Percentiles rank a stretch among this genome's conserved stretches.
These are phyloP conservation scores for Archaeoteleia sp. DNA, from an alignment of 2,888 invertebrate species.

Conservation along the genomic window DNA sequence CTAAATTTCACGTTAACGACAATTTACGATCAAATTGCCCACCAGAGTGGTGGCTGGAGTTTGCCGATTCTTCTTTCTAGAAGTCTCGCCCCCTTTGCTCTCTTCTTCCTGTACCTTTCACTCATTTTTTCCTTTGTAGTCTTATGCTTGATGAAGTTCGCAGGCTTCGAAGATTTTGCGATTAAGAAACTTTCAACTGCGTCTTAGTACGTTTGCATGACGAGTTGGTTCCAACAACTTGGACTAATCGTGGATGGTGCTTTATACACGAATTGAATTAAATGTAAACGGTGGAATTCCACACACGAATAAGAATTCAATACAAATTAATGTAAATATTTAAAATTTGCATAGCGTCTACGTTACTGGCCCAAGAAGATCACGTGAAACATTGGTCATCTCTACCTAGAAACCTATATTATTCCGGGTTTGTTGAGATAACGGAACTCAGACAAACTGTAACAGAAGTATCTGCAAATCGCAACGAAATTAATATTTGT, in stretches of 20 bases:
- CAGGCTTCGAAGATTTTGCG: conserved; percentile 3
- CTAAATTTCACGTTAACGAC: conserved; percentile 70
- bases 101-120: conserved; percentile 5
- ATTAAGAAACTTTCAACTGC: no score
- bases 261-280: conserved; percentile 18
- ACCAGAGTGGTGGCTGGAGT: conserved; percentile 39
- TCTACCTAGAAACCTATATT: not conserved
- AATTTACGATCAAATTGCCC: conserved; percentile 71
- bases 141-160: conserved; percentile 14
- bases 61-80: conserved; percentile 38
- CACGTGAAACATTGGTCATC: conserved; percentile 12
- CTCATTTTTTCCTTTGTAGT: conserved; percentile 4
- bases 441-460: not conserved
- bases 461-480: conserved; percentile 18
- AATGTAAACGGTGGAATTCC: conserved; percentile 21
- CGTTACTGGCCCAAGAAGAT: not conserved
- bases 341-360: conserved; percentile 9
- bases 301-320: conserved; percentile 16
- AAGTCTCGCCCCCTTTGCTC: conserved; percentile 26
- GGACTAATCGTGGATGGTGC: no score
- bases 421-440: not conserved
- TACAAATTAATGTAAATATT: conserved; percentile 27
- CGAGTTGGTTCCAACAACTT: no score
- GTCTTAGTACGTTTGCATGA: no score
- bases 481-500: conserved; percentile 12